A percentile compares a stretch with the other conserved stretches of the same genome.
Evolutionary conservation across 2,113 vertebrate species (phyloP).

Genomic region (Paradoxurus hermaphroditus): DNA sequence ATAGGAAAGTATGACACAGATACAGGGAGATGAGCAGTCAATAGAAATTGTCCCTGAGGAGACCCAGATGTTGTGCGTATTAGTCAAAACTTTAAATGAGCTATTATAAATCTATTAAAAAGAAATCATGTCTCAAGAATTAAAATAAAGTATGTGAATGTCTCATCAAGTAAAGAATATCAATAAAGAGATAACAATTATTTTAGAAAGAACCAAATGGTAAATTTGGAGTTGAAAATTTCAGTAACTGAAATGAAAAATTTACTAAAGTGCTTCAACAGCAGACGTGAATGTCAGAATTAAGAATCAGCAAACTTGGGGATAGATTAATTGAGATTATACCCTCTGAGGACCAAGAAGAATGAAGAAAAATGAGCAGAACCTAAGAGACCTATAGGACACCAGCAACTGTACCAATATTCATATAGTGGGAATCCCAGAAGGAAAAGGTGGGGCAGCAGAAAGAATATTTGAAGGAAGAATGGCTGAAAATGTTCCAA

Average conservation of each 20-base stretch:
- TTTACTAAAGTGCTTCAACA: neutral
- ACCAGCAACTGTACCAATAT: neutral
- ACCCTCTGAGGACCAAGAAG: neutral
- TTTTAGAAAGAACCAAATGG: constrained; percentile 9
- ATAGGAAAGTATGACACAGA: neutral
- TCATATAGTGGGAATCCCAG: neutral
- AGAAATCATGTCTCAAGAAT: neutral
- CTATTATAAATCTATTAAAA: constrained; percentile 27
- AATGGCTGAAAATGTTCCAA: neutral
- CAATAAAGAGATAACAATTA: constrained; percentile 25
- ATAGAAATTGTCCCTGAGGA: neutral
- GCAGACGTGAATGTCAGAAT: neutral
- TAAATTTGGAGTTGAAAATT: constrained; percentile 46
- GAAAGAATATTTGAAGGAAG: constrained; percentile 11
- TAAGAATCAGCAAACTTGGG: constrained; percentile 15
- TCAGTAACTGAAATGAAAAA: constrained; percentile 21
- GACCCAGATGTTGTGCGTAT: neutral
- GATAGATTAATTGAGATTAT: neutral
- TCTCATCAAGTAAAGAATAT: constrained; percentile 16
- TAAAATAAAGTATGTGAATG: neutral
- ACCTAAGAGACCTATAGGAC: neutral
- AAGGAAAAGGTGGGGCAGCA: neutral
- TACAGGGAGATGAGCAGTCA: neutral
- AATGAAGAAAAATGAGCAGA: neutral
- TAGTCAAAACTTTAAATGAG: constrained; percentile 17